Conservation (phyloP, 2,888 invertebrate genomes). For the Melinaea menophilus region DNA sequence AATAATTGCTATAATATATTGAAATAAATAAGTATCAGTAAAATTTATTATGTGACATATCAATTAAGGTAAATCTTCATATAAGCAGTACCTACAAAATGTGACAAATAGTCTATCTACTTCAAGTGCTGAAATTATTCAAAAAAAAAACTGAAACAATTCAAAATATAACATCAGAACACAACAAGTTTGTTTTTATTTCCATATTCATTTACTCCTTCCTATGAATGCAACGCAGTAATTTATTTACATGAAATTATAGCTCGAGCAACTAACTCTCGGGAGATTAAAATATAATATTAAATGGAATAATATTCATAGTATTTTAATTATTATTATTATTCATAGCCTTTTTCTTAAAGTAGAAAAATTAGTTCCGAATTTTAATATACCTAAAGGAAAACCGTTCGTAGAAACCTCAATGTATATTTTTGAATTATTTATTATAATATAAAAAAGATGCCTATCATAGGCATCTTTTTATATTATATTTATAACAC, state of each 20-base stretch:
- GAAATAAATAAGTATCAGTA: too few species aligned
- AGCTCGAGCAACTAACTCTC: constrained; percentile 6
- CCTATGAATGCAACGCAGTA: constrained; percentile 3
- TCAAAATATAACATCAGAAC: background rate
- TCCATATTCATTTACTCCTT: constrained; percentile 1
- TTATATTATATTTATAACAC: background rate
- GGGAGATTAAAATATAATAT: constrained; percentile 11
- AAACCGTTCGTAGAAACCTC: too few species aligned
- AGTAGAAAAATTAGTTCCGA: background rate
- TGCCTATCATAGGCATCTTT: background rate
- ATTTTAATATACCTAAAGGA: too few species aligned
- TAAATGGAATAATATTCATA: background rate
- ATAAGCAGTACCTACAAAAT: background rate
- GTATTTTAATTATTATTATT: background rate
- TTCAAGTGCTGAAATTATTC: background rate
- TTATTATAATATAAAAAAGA: too few species aligned
- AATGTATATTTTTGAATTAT: too few species aligned
- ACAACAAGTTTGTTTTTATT: background rate
- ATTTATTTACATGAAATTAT: constrained; percentile 11
- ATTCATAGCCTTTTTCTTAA: background rate
- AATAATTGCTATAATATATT: too few species aligned
- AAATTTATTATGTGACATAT: too few species aligned
- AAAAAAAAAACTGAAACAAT: constrained; percentile 1
- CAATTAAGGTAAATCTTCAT: too few species aligned
- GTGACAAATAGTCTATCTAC: background rate